Conservation (phyloP, 2,113 vertebrate genomes). For the Oncorhynchus gorbuscha region DNA sequence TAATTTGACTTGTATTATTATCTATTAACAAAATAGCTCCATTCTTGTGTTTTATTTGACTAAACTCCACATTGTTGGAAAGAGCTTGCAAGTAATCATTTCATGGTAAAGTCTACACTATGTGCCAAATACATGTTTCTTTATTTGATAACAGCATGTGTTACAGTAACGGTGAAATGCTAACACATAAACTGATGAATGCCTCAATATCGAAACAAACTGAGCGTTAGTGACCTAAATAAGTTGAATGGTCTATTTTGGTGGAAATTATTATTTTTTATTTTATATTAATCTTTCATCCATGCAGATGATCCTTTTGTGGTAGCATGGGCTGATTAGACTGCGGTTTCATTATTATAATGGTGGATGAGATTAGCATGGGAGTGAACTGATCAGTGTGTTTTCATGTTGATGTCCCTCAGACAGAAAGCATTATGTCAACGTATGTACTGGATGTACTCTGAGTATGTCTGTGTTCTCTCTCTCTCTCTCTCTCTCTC, state of each 20-base stretch:
- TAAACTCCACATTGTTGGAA: too few species aligned
- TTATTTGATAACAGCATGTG: too few species aligned
- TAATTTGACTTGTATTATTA: too few species aligned
- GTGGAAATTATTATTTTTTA: constrained; percentile 47
- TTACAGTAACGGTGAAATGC: too few species aligned
- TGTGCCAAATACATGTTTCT: too few species aligned
- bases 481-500: too few species aligned
- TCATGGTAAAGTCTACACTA: too few species aligned
- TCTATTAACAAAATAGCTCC: too few species aligned
- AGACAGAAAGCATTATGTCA: neutral
- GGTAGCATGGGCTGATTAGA: constrained; percentile 52
- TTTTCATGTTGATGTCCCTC: neutral
- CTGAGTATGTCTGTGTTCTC: neutral
- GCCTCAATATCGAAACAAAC: constrained; percentile 13
- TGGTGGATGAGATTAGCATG: constrained; percentile 38
- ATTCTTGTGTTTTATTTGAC: too few species aligned
- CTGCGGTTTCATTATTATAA: constrained; percentile 68
- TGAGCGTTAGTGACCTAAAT: constrained; percentile 46
- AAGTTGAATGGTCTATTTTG: constrained; percentile 45
- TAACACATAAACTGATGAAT: constrained; percentile 17
- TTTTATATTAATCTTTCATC: constrained; percentile 55
- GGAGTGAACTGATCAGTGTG: constrained; percentile 3
- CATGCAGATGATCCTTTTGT: constrained; percentile 55
- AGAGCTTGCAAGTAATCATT: too few species aligned
- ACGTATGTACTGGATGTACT: neutral